Evolutionary conservation across 2,888 invertebrate genomes (phyloP).

Genomic region (Cetonia aurata): DNA sequence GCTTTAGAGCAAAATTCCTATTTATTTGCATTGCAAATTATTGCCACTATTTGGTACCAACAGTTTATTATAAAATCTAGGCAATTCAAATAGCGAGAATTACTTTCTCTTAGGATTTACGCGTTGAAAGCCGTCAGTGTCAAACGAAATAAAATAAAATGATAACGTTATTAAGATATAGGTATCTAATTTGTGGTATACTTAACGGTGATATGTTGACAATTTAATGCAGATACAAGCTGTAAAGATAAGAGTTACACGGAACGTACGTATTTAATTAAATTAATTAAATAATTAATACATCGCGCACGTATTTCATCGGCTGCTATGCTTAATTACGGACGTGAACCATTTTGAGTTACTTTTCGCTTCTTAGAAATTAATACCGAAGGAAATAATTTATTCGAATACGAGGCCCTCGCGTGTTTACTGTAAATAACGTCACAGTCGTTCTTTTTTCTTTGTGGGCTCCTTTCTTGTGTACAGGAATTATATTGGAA

Average conservation of each 20-base stretch:
- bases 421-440: constrained; percentile 29
- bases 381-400: constrained; percentile 22
- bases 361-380: constrained; percentile 30
- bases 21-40: too few relatives aligned
- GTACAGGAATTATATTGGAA: constrained; percentile 29
- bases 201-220: constrained; percentile 20
- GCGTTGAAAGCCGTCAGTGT: too few relatives aligned
- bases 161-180: too few relatives aligned
- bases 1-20: too few relatives aligned
- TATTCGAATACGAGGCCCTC: constrained; percentile 8
- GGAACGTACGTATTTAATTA: constrained; percentile 43
- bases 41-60: too few relatives aligned
- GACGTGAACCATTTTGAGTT: constrained; percentile 24
- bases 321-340: constrained; percentile 25
- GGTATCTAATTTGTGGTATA: too few relatives aligned
- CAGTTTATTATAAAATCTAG: too few relatives aligned
- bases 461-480: constrained; percentile 13
- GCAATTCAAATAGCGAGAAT: too few relatives aligned
- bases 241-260: constrained; percentile 42
- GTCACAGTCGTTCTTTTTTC: constrained; percentile 14
- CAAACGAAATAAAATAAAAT: too few relatives aligned
- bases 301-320: constrained; percentile 27
- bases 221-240: constrained; percentile 38
- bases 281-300: constrained; percentile 45
- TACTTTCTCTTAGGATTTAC: too few relatives aligned